phyloP scores from a whole-genome alignment of 2,888 invertebrate genomes.

The Trichogramma evanescens region DNA sequence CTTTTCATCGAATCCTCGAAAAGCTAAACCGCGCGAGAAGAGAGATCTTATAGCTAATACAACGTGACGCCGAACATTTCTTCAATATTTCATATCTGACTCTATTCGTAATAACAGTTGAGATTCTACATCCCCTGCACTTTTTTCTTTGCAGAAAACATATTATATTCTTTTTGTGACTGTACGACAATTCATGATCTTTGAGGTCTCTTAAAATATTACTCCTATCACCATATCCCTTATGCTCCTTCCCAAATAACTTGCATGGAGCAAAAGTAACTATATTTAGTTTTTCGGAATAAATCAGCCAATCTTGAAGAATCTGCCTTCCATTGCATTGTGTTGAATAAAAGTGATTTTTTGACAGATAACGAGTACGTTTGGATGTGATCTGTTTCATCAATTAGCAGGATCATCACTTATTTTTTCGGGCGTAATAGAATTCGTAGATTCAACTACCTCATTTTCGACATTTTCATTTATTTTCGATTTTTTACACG shows the following conservation, averaged over 20 bases:
- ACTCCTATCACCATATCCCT: conserved; percentile 22
- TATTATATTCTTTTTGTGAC: neutral
- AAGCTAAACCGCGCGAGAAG: conserved; percentile 27
- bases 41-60: conserved; percentile 28
- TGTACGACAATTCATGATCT: conserved; percentile 16
- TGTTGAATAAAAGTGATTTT: too few relatives aligned
- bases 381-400: too few relatives aligned
- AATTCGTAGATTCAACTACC: too few relatives aligned
- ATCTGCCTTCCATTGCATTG: too few relatives aligned
- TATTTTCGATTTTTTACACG: too few relatives aligned
- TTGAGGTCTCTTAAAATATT: conserved; percentile 14
- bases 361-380: too few relatives aligned
- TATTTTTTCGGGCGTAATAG: too few relatives aligned
- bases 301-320: conserved; percentile 18
- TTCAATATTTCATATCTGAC: conserved; percentile 27
- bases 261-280: conserved; percentile 20
- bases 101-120: neutral
- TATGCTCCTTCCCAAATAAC: conserved; percentile 14
- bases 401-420: too few relatives aligned
- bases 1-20: conserved; percentile 29
- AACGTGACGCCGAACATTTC: conserved; percentile 29
- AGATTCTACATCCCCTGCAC: neutral
- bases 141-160: neutral
- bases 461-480: too few relatives aligned
- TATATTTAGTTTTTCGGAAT: conserved; percentile 16